Conservation (phyloP, 2,797 vertebrate species). For the Eulemur mongoz region DNA sequence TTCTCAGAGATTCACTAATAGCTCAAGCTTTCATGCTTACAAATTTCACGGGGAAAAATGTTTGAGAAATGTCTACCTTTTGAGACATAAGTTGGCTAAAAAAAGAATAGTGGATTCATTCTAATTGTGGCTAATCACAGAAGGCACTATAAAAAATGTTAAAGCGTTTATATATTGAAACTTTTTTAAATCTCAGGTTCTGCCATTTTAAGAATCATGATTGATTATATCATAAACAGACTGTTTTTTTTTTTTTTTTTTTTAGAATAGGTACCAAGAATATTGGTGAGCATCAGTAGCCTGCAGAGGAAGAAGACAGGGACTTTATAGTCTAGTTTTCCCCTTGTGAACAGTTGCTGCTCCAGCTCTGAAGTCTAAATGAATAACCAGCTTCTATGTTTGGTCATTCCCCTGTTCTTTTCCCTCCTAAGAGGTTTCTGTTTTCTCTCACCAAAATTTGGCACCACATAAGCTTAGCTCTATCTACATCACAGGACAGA, state of each 20-base stretch:
- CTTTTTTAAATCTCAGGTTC: neutral
- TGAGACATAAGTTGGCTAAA: neutral
- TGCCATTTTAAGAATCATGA: neutral
- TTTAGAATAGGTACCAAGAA: neutral
- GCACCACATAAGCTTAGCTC: neutral
- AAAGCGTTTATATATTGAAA: neutral
- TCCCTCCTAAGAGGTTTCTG: neutral
- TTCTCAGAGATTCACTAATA: conserved; percentile 37
- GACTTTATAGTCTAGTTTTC: neutral
- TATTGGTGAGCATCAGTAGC: neutral
- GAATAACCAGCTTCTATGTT: neutral
- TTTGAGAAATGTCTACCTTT: conserved; percentile 36
- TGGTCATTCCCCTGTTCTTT: neutral
- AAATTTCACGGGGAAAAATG: conserved; percentile 9
- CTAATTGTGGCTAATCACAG: neutral
- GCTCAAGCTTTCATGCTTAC: conserved; percentile 32
- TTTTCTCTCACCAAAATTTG: neutral
- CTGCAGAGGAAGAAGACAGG: neutral
- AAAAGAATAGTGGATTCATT: neutral
- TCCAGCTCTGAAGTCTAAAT: neutral
- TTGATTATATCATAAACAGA: neutral
- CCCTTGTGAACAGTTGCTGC: neutral
- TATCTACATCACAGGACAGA: neutral
- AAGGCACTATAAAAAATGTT: neutral
- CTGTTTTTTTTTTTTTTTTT: neutral